Conservation (phyloP, 2,113 vertebrate species). For the Telmatochromis sp. region DNA sequence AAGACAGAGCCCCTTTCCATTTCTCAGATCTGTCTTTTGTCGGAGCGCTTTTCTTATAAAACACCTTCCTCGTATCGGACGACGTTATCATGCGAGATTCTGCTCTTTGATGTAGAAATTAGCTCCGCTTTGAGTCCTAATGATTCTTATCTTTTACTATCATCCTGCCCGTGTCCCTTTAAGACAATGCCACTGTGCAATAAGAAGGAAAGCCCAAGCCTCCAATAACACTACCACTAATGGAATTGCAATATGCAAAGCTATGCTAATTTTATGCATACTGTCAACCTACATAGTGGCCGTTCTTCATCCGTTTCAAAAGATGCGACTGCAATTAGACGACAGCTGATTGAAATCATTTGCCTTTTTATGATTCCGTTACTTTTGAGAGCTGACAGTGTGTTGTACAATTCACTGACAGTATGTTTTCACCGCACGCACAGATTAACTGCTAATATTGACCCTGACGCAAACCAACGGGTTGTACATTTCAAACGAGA, state of each 20-base stretch:
- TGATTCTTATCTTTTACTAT: background rate
- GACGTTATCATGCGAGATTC: background rate
- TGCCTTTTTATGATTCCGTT: conserved; percentile 62
- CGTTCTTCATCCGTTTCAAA: conserved; percentile 43
- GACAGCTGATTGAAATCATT: conserved; percentile 66
- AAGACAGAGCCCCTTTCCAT: conserved; percentile 22
- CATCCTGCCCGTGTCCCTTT: background rate
- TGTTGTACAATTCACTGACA: conserved; percentile 41
- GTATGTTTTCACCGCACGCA: conserved; percentile 27
- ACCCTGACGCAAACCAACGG: conserved; percentile 54
- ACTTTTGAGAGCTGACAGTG: conserved; percentile 50
- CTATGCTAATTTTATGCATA: conserved; percentile 65
- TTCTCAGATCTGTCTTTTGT: conserved; percentile 45
- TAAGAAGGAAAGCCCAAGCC: conserved; percentile 3
- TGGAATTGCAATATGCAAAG: conserved; percentile 51
- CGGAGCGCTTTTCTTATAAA: conserved; percentile 15
- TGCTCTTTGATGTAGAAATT: conserved; percentile 27
- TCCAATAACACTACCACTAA: conserved; percentile 57
- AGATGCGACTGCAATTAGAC: conserved; percentile 58
- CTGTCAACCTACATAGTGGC: conserved; percentile 60
- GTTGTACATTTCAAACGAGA: conserved; percentile 60
- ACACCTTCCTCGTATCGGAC: conserved; percentile 19
- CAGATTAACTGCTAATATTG: conserved; percentile 64
- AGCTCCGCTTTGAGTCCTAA: conserved; percentile 30
- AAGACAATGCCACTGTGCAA: conserved; percentile 9